Evolutionary conservation across 2,888 invertebrate species (phyloP).

Genomic region (Drosophila mayaguana): DNA sequence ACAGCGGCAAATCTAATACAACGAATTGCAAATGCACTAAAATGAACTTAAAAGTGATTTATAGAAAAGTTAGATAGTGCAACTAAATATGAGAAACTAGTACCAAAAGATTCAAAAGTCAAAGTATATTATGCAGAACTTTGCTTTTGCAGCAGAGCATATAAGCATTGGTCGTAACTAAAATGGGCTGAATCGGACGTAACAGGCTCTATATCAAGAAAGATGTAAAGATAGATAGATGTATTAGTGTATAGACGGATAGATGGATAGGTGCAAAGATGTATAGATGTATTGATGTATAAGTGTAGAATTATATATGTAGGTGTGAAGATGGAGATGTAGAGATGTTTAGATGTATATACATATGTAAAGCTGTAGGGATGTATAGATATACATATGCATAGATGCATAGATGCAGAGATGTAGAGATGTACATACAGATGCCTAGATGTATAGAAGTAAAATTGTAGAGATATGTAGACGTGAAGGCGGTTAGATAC

Average conservation of each 20-base stretch:
- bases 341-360: background rate
- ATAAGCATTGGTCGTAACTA: background rate
- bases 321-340: background rate
- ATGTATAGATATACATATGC: no score
- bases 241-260: background rate
- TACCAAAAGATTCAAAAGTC: background rate
- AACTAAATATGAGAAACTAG: background rate
- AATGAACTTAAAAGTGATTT: background rate
- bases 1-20: background rate
- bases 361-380: no score
- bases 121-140: background rate
- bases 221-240: background rate
- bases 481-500: no score
- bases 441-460: no score
- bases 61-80: background rate
- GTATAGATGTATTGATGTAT: background rate
- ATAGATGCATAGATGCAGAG: no score
- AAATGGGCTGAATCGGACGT: background rate
- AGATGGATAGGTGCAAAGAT: background rate
- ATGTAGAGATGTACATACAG: no score
- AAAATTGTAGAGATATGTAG: no score
- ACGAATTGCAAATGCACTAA: constrained; percentile 21
- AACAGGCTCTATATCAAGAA: background rate
- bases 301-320: no score
- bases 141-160: constrained; percentile 6